A percentile compares a stretch with the other conserved stretches of the same genome.
phyloP scores from a whole-genome alignment of 2,113 vertebrate genomes.

The Seriola aureovittata region DNA sequence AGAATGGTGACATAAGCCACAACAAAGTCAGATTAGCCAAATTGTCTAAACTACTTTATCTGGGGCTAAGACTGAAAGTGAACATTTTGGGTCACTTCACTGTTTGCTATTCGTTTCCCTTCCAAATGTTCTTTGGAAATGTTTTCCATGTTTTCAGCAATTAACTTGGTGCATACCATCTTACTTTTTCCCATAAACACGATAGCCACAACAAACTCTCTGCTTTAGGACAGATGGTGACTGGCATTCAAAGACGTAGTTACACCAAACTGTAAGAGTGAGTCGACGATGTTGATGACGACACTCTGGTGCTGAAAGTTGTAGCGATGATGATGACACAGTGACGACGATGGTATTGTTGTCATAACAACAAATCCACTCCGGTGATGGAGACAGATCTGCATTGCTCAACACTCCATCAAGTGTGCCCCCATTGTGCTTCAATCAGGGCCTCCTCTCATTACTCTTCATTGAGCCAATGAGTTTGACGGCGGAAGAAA shows the following conservation, averaged over 20 bases:
- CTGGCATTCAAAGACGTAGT: neutral
- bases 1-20: neutral
- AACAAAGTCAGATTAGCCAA: neutral
- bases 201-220: neutral
- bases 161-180: neutral
- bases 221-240: neutral
- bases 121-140: no score
- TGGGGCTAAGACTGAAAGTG: neutral
- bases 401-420: constrained; percentile 81
- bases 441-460: constrained; percentile 73
- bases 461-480: constrained; percentile 80
- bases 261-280: neutral
- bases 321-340: constrained; percentile 25
- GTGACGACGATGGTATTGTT: constrained; percentile 49
- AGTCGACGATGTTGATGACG: neutral
- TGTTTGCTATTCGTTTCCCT: no score
- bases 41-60: neutral
- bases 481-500: constrained; percentile 72
- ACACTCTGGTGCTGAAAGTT: constrained; percentile 16
- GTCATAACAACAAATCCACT: constrained; percentile 68
- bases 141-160: neutral
- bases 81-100: neutral
- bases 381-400: constrained; percentile 74
- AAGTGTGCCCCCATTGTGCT: constrained; percentile 81
- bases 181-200: neutral